Evolutionary conservation across 2,888 invertebrate species (phyloP), one percentile per base, ranked within the genome.

Genomic region (Empis stercorea): DNA sequence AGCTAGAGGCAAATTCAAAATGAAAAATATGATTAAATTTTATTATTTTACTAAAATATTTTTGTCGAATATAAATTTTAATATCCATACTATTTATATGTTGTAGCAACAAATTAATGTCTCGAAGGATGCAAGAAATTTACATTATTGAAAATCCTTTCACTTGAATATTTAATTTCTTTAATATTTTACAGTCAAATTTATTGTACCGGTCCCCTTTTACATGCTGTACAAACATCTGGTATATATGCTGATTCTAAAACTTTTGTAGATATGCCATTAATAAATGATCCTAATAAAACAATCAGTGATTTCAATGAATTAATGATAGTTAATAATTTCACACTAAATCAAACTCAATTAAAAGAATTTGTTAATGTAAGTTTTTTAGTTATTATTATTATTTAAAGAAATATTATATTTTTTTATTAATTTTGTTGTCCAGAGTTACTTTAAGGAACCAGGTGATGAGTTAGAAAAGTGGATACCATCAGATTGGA

Each of bases 201-300:
- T 53, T 87, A 81, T 71, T 87, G 86, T 65, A 74, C 83, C 61
- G 87, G 87, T 1, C 76, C 74, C 2, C 71, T 88, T 5, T 74
- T 88, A 54, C 77, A 86, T 59, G 80, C 81, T 3, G 78, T 88
- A 36, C 87, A 88, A 70, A 81, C 81, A 78, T 79, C 83, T 2
- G 74, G 76, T 38, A 72, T 88, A 43, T 84, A 78, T 70, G 72
- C 75, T 32, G 88, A 89, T 71, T 87, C 86, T 45, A 88, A 88
- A 66, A 84, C 84, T 45, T 88, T 88, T 70, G 87, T 88, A 10
- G 87, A 89, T 60, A 84, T 85, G 83, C 82, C 84, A 69, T 70
- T 87, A 59, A 81, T 76, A 62, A 59, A 69, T 32, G 72, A 78
- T 1, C 77, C 81, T 10, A 76, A 78, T 55, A 72, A 73, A 56